These are phyloP conservation scores for Trematomus bernacchii DNA, from an alignment of 2,797 vertebrate species.

Conservation along the genomic window DNA sequence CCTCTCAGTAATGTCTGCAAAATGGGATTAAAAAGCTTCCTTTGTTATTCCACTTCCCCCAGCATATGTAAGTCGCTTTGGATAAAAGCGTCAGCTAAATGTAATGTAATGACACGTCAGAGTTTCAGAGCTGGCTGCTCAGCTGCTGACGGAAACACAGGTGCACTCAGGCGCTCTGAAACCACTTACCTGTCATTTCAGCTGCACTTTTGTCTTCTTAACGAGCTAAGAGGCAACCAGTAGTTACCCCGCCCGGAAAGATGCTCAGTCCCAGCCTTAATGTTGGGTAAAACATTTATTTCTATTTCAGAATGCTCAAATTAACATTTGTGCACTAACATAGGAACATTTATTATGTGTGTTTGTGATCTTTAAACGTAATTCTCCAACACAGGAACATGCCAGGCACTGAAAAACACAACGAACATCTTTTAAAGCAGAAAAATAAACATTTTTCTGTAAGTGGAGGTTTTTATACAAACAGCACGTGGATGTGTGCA, in stretches of 20 bases:
- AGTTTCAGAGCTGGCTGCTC: no score
- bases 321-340: background rate
- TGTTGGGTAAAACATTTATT: background rate
- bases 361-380: constrained; percentile 9
- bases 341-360: constrained; percentile 9
- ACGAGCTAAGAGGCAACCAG: constrained; percentile 27
- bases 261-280: background rate
- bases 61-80: no score
- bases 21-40: no score
- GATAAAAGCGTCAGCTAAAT: no score
- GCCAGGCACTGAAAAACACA: constrained; percentile 27
- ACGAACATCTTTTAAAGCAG: constrained; percentile 10
- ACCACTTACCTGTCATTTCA: constrained; percentile 27
- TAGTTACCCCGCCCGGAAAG: constrained; percentile 3
- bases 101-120: no score
- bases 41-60: no score
- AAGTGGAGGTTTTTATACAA: background rate
- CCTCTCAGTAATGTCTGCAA: no score
- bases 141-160: background rate
- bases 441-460: background rate
- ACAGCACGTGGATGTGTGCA: background rate
- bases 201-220: constrained; percentile 10
- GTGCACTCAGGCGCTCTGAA: background rate
- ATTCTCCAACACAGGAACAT: constrained; percentile 36
- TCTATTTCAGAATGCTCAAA: background rate